Evolutionary conservation across 2,797 vertebrate species (phyloP).

Genomic region (Eulemur albifrons): DNA sequence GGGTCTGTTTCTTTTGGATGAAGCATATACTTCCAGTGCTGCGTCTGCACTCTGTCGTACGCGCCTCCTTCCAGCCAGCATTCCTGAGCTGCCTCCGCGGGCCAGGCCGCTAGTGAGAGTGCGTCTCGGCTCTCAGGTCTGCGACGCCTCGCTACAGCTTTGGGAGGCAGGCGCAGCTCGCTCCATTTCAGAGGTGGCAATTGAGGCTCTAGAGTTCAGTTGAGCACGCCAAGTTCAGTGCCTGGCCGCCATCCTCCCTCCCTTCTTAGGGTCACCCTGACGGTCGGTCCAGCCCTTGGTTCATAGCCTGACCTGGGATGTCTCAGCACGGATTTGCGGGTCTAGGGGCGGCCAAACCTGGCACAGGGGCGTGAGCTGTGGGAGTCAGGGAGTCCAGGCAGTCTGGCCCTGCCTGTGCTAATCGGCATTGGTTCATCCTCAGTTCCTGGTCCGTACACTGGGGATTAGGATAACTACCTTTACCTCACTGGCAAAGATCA

Average conservation of each 20-base stretch:
- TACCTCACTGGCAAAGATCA: neutral
- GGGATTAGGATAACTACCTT: neutral
- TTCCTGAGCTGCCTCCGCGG: neutral
- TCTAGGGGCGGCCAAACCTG: neutral
- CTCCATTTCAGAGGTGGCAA: neutral
- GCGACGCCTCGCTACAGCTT: accelerated
- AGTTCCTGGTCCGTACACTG: neutral
- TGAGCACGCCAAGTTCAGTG: neutral
- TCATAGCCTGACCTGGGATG: neutral
- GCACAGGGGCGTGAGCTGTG: neutral
- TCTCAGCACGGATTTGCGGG: neutral
- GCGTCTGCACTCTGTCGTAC: accelerated
- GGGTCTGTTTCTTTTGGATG: neutral
- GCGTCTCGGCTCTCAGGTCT: neutral
- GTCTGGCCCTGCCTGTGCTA: neutral
- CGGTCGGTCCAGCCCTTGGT: neutral
- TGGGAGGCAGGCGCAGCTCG: neutral
- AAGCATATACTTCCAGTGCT: accelerated
- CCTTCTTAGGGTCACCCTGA: neutral
- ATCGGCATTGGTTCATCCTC: too few species aligned
- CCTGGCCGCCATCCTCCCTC: neutral
- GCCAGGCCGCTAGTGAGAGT: accelerated
- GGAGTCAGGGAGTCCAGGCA: neutral
- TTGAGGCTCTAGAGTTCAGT: neutral
- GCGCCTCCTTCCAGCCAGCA: neutral